These are phyloP conservation scores for Heterodera filipjevi DNA, from an alignment of 2,888 invertebrate species.

Conservation along the genomic window DNA sequence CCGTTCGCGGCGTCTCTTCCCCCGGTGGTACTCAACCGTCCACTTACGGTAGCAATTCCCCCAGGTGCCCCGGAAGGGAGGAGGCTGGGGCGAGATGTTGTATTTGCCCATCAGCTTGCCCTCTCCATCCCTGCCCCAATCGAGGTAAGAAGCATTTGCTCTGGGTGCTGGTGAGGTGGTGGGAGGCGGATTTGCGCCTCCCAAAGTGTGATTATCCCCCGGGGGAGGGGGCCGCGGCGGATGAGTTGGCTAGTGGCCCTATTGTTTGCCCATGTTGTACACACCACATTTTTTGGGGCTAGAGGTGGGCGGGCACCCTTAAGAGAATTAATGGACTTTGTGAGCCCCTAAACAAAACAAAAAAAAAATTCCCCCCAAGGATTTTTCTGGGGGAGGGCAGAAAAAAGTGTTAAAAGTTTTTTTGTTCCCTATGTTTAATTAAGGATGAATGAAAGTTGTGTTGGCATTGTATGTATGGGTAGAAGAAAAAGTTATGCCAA, in stretches of 20 bases:
- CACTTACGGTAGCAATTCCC: background rate
- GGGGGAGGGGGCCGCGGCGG: background rate
- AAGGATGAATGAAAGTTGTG: background rate
- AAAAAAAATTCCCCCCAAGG: background rate
- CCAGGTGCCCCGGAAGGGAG: background rate
- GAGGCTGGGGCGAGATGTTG: background rate
- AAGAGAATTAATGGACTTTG: constrained; percentile 7
- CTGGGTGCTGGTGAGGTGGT: background rate
- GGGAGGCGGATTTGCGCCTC: constrained; percentile 3
- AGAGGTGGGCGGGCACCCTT: background rate
- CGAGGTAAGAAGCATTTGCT: background rate
- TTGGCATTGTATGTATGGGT: background rate
- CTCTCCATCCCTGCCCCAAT: background rate
- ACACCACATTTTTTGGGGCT: background rate
- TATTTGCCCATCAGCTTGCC: background rate
- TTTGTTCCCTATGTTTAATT: background rate
- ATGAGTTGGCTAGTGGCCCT: background rate
- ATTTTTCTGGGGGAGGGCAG: background rate
- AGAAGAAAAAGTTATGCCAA: too few relatives aligned
- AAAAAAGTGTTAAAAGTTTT: background rate
- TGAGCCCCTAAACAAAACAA: background rate
- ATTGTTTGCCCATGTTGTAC: constrained; percentile 6
- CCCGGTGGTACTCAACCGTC: background rate
- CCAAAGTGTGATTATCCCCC: constrained; percentile 7
- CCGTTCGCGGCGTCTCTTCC: too few relatives aligned